Conservation (phyloP, 2,888 invertebrate species). For the Spilosoma lubricipeda region DNA sequence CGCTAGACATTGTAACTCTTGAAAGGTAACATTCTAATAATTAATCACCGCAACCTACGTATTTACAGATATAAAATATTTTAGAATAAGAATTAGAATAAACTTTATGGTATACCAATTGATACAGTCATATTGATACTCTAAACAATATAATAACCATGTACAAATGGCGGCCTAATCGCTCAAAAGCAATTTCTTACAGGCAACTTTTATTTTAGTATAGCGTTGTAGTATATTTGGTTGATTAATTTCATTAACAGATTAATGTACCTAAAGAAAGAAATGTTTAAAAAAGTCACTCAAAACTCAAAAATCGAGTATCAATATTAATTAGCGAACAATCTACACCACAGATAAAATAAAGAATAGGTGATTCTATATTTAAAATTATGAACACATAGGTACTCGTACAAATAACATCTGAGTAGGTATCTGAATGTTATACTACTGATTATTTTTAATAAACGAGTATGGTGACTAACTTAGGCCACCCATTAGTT, state of each 20-base stretch:
- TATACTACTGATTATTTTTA: not conserved
- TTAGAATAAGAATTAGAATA: too few relatives aligned
- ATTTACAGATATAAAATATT: not conserved
- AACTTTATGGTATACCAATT: too few relatives aligned
- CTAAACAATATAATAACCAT: too few relatives aligned
- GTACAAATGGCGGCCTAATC: too few relatives aligned
- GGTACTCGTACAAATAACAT: not conserved
- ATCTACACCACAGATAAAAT: not conserved
- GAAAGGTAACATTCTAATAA: not conserved
- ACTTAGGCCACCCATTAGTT: not conserved
- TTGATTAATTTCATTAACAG: not conserved
- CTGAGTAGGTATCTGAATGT: not conserved
- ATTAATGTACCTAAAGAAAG: not conserved
- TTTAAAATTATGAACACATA: not conserved
- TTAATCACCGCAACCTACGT: constrained; percentile 1
- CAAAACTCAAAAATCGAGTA: not conserved
- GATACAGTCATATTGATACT: too few relatives aligned
- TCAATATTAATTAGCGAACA: not conserved
- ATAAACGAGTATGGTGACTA: not conserved
- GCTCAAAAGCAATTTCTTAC: too few relatives aligned
- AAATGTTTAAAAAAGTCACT: not conserved
- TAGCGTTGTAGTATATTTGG: not conserved
- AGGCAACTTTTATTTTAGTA: too few relatives aligned
- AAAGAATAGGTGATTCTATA: not conserved
- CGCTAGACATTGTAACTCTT: not conserved